Base-by-base conservation (phyloP, 2,113 vertebrate species). In the Caloenas nicobarica region DNA sequence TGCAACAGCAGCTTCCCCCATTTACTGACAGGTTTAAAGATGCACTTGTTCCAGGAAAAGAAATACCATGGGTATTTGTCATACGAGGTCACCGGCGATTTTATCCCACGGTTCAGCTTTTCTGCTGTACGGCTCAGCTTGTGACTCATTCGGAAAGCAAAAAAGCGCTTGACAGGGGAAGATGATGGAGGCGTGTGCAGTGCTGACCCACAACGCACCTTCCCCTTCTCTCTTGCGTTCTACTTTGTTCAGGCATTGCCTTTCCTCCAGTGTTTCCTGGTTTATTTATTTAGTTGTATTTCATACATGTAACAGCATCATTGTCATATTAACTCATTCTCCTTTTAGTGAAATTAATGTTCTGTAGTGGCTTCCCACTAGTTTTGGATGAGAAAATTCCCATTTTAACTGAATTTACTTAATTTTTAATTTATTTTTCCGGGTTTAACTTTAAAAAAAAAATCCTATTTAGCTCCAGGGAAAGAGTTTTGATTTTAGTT, bases 291-390 rank as follows among this genome's bases (percentile, higher is more conserved):
- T 50, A 29, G 7, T 28, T 14, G 0, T 6, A 4, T 42, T 40
- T 42, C 9, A 1, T 6, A 8, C 0, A 2, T 7, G 25, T 22
- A 73, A 29, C 38, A 44, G 25, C 48, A 60, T 8, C 28, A 2
- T 7, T 61, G 51, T 13, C 5, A 21, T 21, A 62, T 22, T 7
- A 56, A 78, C 14, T 16, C 38, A 11, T 22, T 19, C n/a, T 38
- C 7, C n/a, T 85, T 5, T 18, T 3, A 6, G 7, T 13, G 53
- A 69, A 71, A 76, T 57, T 3, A 2, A 42, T 18, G 9, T 31
- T 57, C 53, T 79, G 26, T 18, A 1, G 17, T 38, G 53, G 6
- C 14, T 83, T 53, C 29, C 25, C 34, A 18, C 5, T 8, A 15
- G 31, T 16, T 78, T 24, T 53, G 51, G 23, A 21, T 7, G 5